Percentiles rank a stretch among this genome's conserved stretches.
phyloP scores from a whole-genome alignment of 1,140 invertebrate species.

The Musca vetustissima region DNA sequence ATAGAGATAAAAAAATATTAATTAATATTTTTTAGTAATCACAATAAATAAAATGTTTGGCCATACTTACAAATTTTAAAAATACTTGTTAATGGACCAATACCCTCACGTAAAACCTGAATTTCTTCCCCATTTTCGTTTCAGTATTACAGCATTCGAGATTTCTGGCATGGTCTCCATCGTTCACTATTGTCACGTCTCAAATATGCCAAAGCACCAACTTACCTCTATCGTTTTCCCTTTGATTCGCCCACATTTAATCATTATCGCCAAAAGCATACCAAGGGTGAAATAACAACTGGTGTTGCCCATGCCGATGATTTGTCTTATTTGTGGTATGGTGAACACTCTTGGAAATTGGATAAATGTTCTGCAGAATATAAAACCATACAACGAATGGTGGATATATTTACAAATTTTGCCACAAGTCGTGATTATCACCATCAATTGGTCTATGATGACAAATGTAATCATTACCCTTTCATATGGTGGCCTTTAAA shows the following conservation, averaged over 20 bases:
- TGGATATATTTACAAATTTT: constrained; percentile 55
- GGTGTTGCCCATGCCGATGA: constrained; percentile 66
- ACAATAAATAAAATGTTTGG: too few species aligned
- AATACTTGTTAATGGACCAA: too few species aligned
- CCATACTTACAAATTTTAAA: too few species aligned
- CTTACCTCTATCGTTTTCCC: constrained; percentile 57
- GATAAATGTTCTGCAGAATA: constrained; percentile 44
- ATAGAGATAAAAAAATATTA: too few species aligned
- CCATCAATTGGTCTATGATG: constrained; percentile 25
- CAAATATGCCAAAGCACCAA: constrained; percentile 46
- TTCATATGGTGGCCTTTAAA: constrained; percentile 44
- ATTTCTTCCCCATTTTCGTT: background rate
- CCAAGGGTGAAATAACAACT: constrained; percentile 37
- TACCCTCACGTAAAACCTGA: too few species aligned
- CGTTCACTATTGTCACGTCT: constrained; percentile 46
- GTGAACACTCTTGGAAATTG: constrained; percentile 51
- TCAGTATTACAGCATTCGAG: constrained; percentile 49
- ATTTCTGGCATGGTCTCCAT: constrained; percentile 55
- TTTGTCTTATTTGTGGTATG: constrained; percentile 64
- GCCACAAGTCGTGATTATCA: constrained; percentile 53
- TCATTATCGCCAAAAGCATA: constrained; percentile 47
- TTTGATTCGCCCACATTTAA: constrained; percentile 51
- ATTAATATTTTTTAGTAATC: too few species aligned
- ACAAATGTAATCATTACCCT: too few species aligned
- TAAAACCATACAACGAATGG: constrained; percentile 48